Percentiles rank a stretch among this genome's conserved stretches.
Evolutionary conservation across 35 echinoderm and acorn worm species (phyloP).

Genomic region (Ophioderma brevispina): DNA sequence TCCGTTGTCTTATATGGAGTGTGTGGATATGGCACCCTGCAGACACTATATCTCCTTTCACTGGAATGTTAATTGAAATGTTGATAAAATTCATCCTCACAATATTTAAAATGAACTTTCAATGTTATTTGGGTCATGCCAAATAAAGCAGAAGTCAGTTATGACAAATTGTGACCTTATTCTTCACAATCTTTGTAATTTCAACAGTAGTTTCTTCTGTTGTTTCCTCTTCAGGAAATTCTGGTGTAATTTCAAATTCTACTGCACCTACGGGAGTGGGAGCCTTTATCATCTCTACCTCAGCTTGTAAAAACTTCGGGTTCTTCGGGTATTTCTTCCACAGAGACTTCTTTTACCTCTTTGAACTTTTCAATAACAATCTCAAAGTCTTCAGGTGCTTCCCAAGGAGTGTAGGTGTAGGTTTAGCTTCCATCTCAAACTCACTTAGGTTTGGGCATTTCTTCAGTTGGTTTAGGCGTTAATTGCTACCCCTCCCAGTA

Average conservation of each 20-base stretch:
- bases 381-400: neutral
- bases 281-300: neutral
- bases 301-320: neutral
- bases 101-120: too few relatives aligned
- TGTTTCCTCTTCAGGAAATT: neutral
- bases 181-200: slow-evolving; percentile 5
- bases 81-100: too few relatives aligned
- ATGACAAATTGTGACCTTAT: too few relatives aligned
- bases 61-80: too few relatives aligned
- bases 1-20: too few relatives aligned
- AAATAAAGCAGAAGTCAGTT: too few relatives aligned
- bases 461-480: neutral
- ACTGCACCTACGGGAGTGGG: neutral
- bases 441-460: neutral
- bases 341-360: neutral
- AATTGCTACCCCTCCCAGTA: neutral
- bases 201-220: slow-evolving; percentile 30
- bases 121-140: too few relatives aligned
- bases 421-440: neutral
- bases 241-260: neutral
- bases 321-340: neutral
- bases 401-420: neutral
- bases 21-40: too few relatives aligned
- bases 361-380: neutral
- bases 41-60: too few relatives aligned